Evolutionary conservation across 2,113 vertebrate genomes (phyloP).

Genomic region (Salminus brasiliensis): DNA sequence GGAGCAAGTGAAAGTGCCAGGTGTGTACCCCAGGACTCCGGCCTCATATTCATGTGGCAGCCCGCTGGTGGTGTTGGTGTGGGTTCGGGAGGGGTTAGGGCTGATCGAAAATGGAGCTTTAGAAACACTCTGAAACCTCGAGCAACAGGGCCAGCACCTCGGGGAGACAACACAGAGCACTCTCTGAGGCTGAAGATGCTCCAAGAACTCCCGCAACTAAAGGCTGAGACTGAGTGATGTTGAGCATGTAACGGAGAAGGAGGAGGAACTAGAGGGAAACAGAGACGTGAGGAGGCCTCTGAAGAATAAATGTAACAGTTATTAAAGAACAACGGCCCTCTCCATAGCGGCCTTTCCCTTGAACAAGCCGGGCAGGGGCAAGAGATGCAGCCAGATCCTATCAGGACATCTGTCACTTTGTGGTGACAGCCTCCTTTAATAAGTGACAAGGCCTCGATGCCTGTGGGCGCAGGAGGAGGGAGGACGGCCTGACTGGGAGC

Average conservation of each 20-base stretch:
- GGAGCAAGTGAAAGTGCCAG: constrained; percentile 63
- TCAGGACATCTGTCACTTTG: constrained; percentile 95
- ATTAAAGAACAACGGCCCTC: constrained; percentile 78
- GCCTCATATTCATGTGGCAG: constrained; percentile 85
- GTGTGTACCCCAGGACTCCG: constrained; percentile 78
- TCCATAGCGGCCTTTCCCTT: constrained; percentile 66
- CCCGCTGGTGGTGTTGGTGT: constrained; percentile 48
- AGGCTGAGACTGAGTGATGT: constrained; percentile 76
- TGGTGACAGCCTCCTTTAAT: constrained; percentile 86
- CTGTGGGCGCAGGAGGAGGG: constrained; percentile 69
- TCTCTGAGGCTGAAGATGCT: constrained; percentile 68
- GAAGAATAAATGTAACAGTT: constrained; percentile 91
- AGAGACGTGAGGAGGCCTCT: constrained; percentile 77
- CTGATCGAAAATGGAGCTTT: constrained; percentile 87
- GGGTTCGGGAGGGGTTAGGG: constrained; percentile 78
- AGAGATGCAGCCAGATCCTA: constrained; percentile 87
- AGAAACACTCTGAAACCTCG: constrained; percentile 83
- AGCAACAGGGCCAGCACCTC: constrained; percentile 77
- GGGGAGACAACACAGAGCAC: constrained; percentile 71
- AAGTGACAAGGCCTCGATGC: constrained; percentile 83
- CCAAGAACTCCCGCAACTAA: neutral
- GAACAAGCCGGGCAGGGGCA: constrained; percentile 81
- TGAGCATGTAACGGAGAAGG: neutral
- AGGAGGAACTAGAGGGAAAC: constrained; percentile 64
- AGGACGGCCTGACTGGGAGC: constrained; percentile 58